phyloP scores from a whole-genome alignment of 37 sponge, comb jelly and placozoan species.

The Halichondria panicea region DNA sequence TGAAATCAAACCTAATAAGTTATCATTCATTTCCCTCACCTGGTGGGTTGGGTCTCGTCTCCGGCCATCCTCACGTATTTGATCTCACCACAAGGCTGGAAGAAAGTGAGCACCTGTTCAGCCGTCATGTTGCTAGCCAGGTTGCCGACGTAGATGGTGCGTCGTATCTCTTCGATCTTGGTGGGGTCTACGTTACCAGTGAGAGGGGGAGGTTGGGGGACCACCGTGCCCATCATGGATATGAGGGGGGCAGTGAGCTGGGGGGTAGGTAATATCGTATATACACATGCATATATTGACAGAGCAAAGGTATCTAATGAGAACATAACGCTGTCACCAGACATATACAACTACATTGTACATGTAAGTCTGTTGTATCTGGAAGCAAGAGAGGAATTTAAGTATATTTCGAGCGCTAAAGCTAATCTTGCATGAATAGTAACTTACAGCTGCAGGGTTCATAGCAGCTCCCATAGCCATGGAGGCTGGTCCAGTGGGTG shows the following conservation, averaged over 20 bases:
- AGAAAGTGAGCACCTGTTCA: conserved; percentile 93
- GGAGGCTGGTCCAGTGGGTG: conserved; percentile 14
- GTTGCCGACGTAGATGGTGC: conserved; percentile 94
- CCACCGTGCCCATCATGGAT: conserved; percentile 58
- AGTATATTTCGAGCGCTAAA: too few species aligned
- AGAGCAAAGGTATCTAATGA: too few species aligned
- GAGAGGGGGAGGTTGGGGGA: conserved; percentile 76
- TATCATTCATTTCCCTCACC: too few species aligned
- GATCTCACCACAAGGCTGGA: conserved; percentile 95
- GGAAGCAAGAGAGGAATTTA: too few species aligned
- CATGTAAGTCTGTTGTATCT: too few species aligned
- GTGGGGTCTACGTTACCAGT: conserved; percentile 86
- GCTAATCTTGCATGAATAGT: too few species aligned
- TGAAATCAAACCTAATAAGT: too few species aligned
- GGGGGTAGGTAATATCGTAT: too few species aligned
- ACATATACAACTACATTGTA: too few species aligned
- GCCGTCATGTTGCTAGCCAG: conserved; percentile 86
- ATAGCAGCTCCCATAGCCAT: conserved; percentile 9
- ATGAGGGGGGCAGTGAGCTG: too few species aligned
- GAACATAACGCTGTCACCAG: too few species aligned
- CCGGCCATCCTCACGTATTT: conserved; percentile 95
- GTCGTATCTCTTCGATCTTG: conserved; percentile 89
- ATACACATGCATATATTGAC: too few species aligned
- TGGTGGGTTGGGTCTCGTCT: conserved; percentile 96
- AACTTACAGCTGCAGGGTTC: background rate